phyloP scores from a whole-genome alignment of 2,888 invertebrate species.

The Augiades crinisus region DNA sequence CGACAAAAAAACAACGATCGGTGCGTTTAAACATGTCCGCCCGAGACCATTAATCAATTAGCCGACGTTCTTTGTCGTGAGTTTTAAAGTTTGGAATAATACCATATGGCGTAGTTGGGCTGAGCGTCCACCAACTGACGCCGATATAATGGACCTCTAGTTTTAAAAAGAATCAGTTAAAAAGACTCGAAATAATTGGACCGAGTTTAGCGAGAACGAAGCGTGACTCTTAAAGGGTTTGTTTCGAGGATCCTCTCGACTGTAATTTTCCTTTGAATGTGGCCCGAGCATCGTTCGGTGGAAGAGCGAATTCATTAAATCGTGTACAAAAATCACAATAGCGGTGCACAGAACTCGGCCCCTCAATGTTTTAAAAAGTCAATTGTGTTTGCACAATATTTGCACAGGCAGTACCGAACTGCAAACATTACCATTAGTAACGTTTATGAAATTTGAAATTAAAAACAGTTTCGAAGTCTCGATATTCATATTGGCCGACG shows the following conservation, averaged over 20 bases:
- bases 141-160: slow-evolving; percentile 62
- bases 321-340: slow-evolving; percentile 71
- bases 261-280: slow-evolving; percentile 75
- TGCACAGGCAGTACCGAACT: slow-evolving; percentile 23
- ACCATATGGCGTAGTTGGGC: slow-evolving; percentile 67
- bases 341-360: slow-evolving; percentile 48
- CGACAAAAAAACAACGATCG: slow-evolving; percentile 68
- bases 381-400: slow-evolving; percentile 25
- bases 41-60: slow-evolving; percentile 75
- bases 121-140: slow-evolving; percentile 74
- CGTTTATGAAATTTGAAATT: too few species aligned
- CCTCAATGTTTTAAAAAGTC: slow-evolving; percentile 25
- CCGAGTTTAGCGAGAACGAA: slow-evolving; percentile 69
- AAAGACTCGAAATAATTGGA: slow-evolving; percentile 69
- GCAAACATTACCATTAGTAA: slow-evolving; percentile 23
- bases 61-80: slow-evolving; percentile 68
- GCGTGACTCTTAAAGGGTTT: slow-evolving; percentile 75
- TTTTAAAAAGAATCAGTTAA: slow-evolving; percentile 60
- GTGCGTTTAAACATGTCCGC: slow-evolving; percentile 74
- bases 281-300: slow-evolving; percentile 58
- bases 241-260: slow-evolving; percentile 67
- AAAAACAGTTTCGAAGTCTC: too few species aligned
- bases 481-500: too few species aligned
- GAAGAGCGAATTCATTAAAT: slow-evolving; percentile 74
- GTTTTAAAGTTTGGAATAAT: slow-evolving; percentile 59